Evolutionary conservation across 2,797 vertebrate genomes (phyloP).

Genomic region (Rhinophrynus dorsalis): DNA sequence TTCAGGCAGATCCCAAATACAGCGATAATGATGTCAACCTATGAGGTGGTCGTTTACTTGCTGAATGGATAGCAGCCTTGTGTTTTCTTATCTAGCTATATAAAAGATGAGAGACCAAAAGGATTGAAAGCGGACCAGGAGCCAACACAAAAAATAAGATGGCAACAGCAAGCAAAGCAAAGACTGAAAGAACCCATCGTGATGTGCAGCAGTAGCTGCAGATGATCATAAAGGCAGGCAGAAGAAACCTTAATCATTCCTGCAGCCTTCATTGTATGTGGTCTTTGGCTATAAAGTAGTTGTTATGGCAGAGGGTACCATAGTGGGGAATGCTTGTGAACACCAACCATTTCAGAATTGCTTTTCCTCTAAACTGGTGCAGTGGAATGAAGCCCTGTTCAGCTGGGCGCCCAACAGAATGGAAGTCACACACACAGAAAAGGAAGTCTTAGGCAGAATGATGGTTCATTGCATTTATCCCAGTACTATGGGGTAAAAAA

Average conservation of each 20-base stretch:
- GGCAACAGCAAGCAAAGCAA: conserved; percentile 42
- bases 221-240: conserved; percentile 56
- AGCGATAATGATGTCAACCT: conserved; percentile 98
- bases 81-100: conserved; percentile 24
- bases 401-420: neutral
- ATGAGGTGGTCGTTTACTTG: conserved; percentile 95
- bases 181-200: conserved; percentile 51
- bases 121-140: conserved; percentile 71
- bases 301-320: conserved; percentile 44
- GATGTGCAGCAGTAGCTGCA: conserved; percentile 56
- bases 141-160: conserved; percentile 35
- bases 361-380: conserved; percentile 53
- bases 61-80: conserved; percentile 77
- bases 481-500: neutral
- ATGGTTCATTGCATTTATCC: no score
- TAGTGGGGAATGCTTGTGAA: conserved; percentile 58
- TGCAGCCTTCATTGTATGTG: conserved; percentile 58
- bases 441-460: neutral
- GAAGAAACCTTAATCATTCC: conserved; percentile 51
- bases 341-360: conserved; percentile 55
- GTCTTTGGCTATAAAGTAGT: conserved; percentile 53
- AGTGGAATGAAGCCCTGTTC: conserved; percentile 28
- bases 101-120: conserved; percentile 73
- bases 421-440: neutral
- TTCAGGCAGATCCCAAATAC: conserved; percentile 98